Conservation (phyloP, 2,888 invertebrate genomes). For the Linnaemya vulpina region DNA sequence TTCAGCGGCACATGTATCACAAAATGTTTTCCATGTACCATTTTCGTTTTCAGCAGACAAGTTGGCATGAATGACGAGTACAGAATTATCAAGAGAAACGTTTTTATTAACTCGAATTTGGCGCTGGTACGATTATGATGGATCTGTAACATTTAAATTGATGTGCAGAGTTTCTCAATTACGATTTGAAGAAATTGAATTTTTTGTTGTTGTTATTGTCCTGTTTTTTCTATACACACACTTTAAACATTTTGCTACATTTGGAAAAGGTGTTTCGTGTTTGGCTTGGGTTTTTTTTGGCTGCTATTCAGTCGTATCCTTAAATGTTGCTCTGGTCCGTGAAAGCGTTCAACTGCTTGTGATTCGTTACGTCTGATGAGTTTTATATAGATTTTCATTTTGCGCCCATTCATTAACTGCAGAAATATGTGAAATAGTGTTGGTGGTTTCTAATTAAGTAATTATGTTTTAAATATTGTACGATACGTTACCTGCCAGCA, state of each 20-base stretch:
- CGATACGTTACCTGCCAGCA: conserved; percentile 17
- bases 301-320: conserved; percentile 11
- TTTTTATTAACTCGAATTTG: conserved; percentile 57
- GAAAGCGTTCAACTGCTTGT: conserved; percentile 54
- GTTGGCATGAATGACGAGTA: conserved; percentile 64
- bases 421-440: conserved; percentile 5
- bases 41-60: conserved; percentile 59
- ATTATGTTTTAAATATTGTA: conserved; percentile 44
- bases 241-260: conserved; percentile 56
- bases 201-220: not conserved
- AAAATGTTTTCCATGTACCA: conserved; percentile 85
- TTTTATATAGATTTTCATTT: conserved; percentile 60
- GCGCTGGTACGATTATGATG: conserved; percentile 34
- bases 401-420: conserved; percentile 3
- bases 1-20: conserved; percentile 91
- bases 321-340: conserved; percentile 49
- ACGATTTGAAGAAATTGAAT: conserved; percentile 5
- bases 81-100: conserved; percentile 56
- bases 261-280: not conserved
- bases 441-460: conserved; percentile 61
- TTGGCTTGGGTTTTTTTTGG: not conserved
- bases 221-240: conserved; percentile 40
- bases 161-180: conserved; percentile 14
- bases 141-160: conserved; percentile 64
- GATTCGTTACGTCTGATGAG: conserved; percentile 50